Base-by-base conservation (phyloP, 92 coral and sea anemone species). In the Phymanthus crucifer region DNA sequence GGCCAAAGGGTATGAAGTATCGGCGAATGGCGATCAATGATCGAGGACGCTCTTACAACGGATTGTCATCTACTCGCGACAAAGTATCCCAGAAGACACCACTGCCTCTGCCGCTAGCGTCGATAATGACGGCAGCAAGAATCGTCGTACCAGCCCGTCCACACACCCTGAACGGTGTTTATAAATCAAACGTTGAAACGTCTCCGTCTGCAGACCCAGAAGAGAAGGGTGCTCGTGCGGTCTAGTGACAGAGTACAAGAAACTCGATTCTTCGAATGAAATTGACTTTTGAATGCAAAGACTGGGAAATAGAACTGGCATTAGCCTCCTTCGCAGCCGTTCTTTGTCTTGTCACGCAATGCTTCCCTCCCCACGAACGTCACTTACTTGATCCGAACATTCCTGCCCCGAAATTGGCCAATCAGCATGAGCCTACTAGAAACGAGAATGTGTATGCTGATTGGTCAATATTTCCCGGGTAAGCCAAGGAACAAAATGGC, bases 61-160 rank as follows among this genome's bases (percentile, higher is more conserved):
- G 84, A 35, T n/a, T 71, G 24, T 31, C 75, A 24, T 71, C 84
- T 2, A 13, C 84, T 4, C 84, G 72, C 9, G 83, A 46, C 65
- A 79, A 67, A 46, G 78, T 80, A 3, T 57, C 76, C 1, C 77
- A 71, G 38, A 72, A 80, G 38, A 37, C 84, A 11, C 71, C 75
- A 33, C 33, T 80, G 18, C 84, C 84, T 0, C 78, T 80, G 0
- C 84, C 84, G 6, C 71, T 80, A 35, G 84, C 84, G 0, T 71
- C 77, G 3, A 80, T 80, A 18, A 80, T 80, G 84, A 72, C 87
- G 26, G 90, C 84, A 23, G 87, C 90, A n/a, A 71, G 86, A 13
- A 76, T 86, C 10, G 86, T 86, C 12, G 90, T 71, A 6, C 90
- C 90, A 2, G 90, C 80, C 9, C 82, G 80, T 17, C 80, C 90